Percentiles rank a stretch among this genome's conserved stretches.
phyloP scores from a whole-genome alignment of 2,113 vertebrate species.

The Pipa parva region DNA sequence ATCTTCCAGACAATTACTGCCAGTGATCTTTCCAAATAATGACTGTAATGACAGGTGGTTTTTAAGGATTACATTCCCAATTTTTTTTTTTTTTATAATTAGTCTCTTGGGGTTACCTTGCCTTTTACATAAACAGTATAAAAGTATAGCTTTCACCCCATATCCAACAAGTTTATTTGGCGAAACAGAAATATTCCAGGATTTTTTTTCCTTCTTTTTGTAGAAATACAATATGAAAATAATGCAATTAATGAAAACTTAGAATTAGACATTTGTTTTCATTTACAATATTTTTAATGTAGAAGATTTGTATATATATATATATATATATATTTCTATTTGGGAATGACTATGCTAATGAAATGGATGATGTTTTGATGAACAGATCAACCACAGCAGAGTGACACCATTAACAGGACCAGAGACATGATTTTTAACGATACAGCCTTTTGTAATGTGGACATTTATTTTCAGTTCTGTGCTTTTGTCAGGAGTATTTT shows the following conservation, averaged over 20 bases:
- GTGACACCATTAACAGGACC: conserved; percentile 6
- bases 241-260: too few species aligned
- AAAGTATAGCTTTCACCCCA: not conserved
- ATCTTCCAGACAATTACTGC: conserved; percentile 22
- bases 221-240: too few species aligned
- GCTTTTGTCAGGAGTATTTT: conserved; percentile 23
- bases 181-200: not conserved
- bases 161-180: not conserved
- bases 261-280: too few species aligned
- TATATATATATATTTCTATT: too few species aligned
- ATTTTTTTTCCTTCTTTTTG: not conserved
- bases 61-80: conserved; percentile 16
- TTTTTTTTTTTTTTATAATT: conserved; percentile 14
- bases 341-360: conserved; percentile 51
- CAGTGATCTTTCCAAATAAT: conserved; percentile 22
- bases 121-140: conserved; percentile 12
- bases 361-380: conserved; percentile 53
- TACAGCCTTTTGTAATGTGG: conserved; percentile 16
- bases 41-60: conserved; percentile 30
- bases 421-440: conserved; percentile 12
- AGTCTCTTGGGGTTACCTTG: conserved; percentile 24
- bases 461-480: conserved; percentile 31
- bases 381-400: not conserved
- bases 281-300: too few species aligned
- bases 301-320: too few species aligned